Percentiles rank a stretch among this genome's conserved stretches.
Conservation (phyloP, 1,140 invertebrate genomes). For the Andricus grossulariae region DNA sequence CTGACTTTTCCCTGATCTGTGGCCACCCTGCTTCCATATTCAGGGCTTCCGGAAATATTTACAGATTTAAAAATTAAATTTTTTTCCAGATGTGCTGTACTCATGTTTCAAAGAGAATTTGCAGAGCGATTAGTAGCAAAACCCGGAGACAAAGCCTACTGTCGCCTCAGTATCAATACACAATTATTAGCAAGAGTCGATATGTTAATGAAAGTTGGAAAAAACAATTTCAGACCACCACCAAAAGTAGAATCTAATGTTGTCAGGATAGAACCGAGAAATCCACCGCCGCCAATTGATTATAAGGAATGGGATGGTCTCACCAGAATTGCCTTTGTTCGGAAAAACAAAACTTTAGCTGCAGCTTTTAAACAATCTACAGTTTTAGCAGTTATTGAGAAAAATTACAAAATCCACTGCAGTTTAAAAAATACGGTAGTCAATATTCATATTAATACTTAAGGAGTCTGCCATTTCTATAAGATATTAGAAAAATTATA, state of each 20-base stretch:
- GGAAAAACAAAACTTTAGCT: conserved; percentile 96
- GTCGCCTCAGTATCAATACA: conserved; percentile 96
- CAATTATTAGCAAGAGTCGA: conserved; percentile 96
- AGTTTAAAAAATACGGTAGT: conserved; percentile 90
- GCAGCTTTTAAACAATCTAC: conserved; percentile 91
- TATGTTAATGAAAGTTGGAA: conserved; percentile 98
- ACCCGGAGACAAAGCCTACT: conserved; percentile 98
- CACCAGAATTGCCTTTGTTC: conserved; percentile 93
- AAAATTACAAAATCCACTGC: conserved; percentile 94
- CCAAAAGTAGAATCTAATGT: conserved; percentile 99
- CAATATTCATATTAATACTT: conserved; percentile 30
- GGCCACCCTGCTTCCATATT: no score
- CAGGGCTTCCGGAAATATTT: neutral
- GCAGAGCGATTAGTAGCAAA: conserved; percentile 97
- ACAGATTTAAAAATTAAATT: conserved; percentile 40
- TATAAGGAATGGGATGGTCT: conserved; percentile 99
- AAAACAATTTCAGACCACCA: conserved; percentile 98
- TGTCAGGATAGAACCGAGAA: conserved; percentile 97
- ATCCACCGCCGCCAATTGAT: conserved; percentile 97
- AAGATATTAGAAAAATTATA: no score
- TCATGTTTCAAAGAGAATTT: conserved; percentile 99
- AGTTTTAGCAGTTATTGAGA: conserved; percentile 89
- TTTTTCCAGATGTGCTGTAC: conserved; percentile 91
- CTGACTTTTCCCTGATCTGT: no score
- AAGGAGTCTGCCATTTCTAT: neutral